Evolutionary conservation across 1,140 invertebrate genomes (phyloP), one percentile per base, ranked within the genome.

Genomic region (Drosophila teissieri): DNA sequence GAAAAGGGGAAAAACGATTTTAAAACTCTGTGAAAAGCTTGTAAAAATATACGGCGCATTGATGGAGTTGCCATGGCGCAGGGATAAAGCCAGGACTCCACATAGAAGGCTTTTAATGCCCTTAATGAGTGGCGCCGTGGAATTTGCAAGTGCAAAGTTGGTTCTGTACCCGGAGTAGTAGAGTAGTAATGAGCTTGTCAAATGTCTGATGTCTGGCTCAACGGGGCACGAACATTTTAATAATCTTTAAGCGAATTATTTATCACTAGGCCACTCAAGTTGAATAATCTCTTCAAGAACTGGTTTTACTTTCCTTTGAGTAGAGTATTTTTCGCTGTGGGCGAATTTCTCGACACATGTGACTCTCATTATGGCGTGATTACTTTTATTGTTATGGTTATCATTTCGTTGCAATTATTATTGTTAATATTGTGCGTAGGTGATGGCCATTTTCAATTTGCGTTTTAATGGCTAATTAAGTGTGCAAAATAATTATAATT

Each of bases 401-500:
- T 79, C 75, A 67, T 74, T 81, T 67, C 72, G 52, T 58, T 58
- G 80, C 64, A 60, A 65, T 68, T 57, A 84, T 85, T 80, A 86
- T 84, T 31, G 8, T 31, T 80, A 84, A 90, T 84, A 89, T 84
- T 79, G 15, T 11, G 17, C 12, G 7, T 8, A 39, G 42, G n/a
- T 49, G 65, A n/a, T 40, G 46, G 22, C 40, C 73, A 80, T 73
- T 88, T 88, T 88, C 83, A 84, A 88, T 88, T 89, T 80, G 65
- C 72, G 62, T 89, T 89, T 89, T 89, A 89, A 89, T 89, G 84
- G 70, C 84, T 89, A 89, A 89, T 89, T 89, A 89, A 89, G 84
- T 89, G 84, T 90, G 80, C 84, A 67, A 80, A 86, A 86, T 88
- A 86, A 86, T 88, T 88, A 89, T 89, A 80, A 89, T 89, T 89